Evolutionary conservation across 2,797 vertebrate genomes (phyloP).

Genomic region (Pipistrellus pygmaeus): DNA sequence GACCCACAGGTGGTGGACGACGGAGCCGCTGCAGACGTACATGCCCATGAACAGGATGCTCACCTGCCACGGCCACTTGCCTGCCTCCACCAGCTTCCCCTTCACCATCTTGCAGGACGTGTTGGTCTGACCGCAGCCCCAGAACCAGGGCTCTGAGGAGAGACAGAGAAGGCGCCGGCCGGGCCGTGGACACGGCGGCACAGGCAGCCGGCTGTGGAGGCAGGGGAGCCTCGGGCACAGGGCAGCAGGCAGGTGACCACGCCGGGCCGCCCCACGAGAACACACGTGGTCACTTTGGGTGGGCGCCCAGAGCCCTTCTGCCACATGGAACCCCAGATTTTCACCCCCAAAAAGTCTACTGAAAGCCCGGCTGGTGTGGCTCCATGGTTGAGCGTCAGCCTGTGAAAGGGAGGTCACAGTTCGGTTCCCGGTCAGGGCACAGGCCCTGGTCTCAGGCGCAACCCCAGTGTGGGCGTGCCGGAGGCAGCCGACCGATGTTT

Average conservation of each 20-base stretch:
- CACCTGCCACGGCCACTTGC: slow-evolving; percentile 90
- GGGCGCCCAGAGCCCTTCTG: background rate
- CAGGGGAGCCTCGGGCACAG: background rate
- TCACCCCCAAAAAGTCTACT: background rate
- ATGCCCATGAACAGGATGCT: slow-evolving; percentile 47
- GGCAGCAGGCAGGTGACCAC: background rate
- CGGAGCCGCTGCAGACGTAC: slow-evolving; percentile 87
- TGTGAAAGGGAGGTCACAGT: too few relatives aligned
- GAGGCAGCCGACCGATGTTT: too few relatives aligned
- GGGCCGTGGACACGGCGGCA: background rate
- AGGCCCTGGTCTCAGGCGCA: too few relatives aligned
- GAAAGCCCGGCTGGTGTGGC: background rate
- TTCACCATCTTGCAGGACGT: slow-evolving; percentile 73
- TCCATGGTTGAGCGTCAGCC: too few relatives aligned
- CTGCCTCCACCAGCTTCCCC: slow-evolving; percentile 66
- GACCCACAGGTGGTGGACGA: slow-evolving; percentile 87
- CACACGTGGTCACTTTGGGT: background rate
- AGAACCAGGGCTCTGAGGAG: slow-evolving; percentile 52
- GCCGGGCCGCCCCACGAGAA: background rate
- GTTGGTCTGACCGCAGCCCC: slow-evolving; percentile 62
- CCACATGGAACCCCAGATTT: background rate
- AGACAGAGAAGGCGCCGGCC: background rate
- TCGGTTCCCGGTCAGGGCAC: too few relatives aligned
- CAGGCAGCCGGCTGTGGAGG: background rate
- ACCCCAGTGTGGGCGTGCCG: too few relatives aligned